A percentile compares a stretch with the other conserved stretches of the same genome.
Conservation (phyloP, 2,113 vertebrate genomes). For the Callopanchax toddi region DNA sequence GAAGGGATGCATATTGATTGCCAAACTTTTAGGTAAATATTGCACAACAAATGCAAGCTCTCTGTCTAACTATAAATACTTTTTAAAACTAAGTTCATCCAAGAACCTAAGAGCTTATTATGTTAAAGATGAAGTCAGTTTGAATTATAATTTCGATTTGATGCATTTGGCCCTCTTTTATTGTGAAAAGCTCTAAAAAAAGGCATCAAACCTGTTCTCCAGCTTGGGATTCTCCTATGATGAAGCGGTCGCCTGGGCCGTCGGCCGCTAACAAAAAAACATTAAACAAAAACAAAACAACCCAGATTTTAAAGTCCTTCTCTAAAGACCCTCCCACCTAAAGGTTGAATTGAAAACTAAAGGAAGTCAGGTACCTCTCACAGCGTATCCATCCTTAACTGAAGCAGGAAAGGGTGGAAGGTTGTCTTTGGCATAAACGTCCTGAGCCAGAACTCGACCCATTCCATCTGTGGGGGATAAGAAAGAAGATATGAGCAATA, state of each 20-base stretch:
- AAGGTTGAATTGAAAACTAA: slow-evolving; percentile 10
- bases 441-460: slow-evolving; percentile 99
- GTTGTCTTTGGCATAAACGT: slow-evolving; percentile 99
- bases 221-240: slow-evolving; percentile 98
- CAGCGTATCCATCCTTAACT: slow-evolving; percentile 98
- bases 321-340: not conserved
- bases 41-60: too few relatives aligned
- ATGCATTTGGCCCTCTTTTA: too few relatives aligned
- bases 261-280: slow-evolving; percentile 89
- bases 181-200: too few relatives aligned
- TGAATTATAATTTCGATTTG: too few relatives aligned
- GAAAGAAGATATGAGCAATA: slow-evolving; percentile 22
- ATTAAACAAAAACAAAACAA: slow-evolving; percentile 61
- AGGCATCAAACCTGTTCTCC: slow-evolving; percentile 91
- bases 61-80: too few relatives aligned
- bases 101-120: not conserved
- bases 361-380: too few relatives aligned
- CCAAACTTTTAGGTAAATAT: too few relatives aligned
- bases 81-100: too few relatives aligned
- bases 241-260: slow-evolving; percentile 97
- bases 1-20: not conserved
- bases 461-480: slow-evolving; percentile 87
- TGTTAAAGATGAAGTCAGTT: not conserved
- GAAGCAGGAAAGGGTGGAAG: slow-evolving; percentile 98
- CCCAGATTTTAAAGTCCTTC: too few relatives aligned